Evolutionary conservation across 2,888 invertebrate species (phyloP).

Genomic region (Gnatocerus cornutus): DNA sequence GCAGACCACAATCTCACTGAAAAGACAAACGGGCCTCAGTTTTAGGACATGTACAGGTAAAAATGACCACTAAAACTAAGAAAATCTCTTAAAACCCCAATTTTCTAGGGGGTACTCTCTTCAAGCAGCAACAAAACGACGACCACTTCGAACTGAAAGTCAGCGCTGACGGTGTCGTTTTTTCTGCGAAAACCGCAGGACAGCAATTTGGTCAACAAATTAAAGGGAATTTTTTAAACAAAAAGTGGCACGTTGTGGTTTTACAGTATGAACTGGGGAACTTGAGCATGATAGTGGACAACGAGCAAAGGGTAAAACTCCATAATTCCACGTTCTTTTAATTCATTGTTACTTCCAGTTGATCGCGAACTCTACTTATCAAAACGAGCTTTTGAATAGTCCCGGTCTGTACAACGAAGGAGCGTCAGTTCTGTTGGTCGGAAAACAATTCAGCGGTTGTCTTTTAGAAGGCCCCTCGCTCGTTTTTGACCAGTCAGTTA

Average conservation of each 20-base stretch:
- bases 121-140: conserved; percentile 80
- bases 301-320: conserved; percentile 72
- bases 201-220: conserved; percentile 77
- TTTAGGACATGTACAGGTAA: conserved; percentile 83
- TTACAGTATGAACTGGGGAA: conserved; percentile 77
- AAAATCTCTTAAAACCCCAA: conserved; percentile 64
- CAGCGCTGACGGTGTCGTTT: conserved; percentile 71
- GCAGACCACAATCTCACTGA: conserved; percentile 82
- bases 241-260: conserved; percentile 86
- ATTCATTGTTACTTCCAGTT: conserved; percentile 71
- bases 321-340: background rate
- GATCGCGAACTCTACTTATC: conserved; percentile 86
- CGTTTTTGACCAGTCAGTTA: conserved; percentile 79
- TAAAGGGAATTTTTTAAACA: conserved; percentile 82
- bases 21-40: conserved; percentile 87
- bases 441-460: conserved; percentile 88
- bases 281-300: conserved; percentile 73
- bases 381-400: conserved; percentile 82
- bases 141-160: conserved; percentile 67
- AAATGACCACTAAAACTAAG: no score
- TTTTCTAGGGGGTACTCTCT: conserved; percentile 75
- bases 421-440: conserved; percentile 84
- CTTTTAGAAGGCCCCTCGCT: conserved; percentile 90
- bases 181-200: conserved; percentile 71
- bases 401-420: conserved; percentile 82